Evolutionary conservation across 2,888 invertebrate species (phyloP).

Genomic region (Patella pellucida): DNA sequence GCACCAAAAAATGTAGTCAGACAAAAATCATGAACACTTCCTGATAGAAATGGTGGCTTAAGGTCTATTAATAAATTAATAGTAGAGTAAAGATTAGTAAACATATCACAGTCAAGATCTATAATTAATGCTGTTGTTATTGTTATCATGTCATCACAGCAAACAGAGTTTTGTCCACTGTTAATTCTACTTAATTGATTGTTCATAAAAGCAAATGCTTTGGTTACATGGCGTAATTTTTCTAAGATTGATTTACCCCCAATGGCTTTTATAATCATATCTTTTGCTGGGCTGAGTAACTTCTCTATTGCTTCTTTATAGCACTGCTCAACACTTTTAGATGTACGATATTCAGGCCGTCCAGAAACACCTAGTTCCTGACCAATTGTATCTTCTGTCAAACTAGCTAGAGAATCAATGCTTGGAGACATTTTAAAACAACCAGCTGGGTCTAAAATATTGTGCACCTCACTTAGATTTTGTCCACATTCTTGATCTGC

Average conservation of each 20-base stretch:
- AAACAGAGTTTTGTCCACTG: slow-evolving; percentile 30
- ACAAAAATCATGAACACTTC: slow-evolving; percentile 59
- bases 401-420: background rate
- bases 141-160: slow-evolving; percentile 54
- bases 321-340: background rate
- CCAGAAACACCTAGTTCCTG: background rate
- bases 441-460: slow-evolving; percentile 9
- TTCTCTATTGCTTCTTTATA: slow-evolving; percentile 10
- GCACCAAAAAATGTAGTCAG: slow-evolving; percentile 59
- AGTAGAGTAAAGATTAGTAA: slow-evolving; percentile 51
- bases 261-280: slow-evolving; percentile 4
- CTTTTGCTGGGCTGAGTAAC: slow-evolving; percentile 6
- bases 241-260: slow-evolving; percentile 22
- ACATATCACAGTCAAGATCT: slow-evolving; percentile 38
- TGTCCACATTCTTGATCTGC: slow-evolving; percentile 30
- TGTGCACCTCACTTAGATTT: slow-evolving; percentile 5
- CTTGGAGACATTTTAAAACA: background rate
- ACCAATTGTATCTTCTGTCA: background rate
- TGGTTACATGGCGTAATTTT: slow-evolving; percentile 25
- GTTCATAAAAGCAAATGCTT: slow-evolving; percentile 19
- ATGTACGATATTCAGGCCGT: too few relatives aligned
- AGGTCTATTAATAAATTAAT: slow-evolving; percentile 54
- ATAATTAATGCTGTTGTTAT: slow-evolving; percentile 55
- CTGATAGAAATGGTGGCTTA: slow-evolving; percentile 56
- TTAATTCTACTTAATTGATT: slow-evolving; percentile 13